phyloP scores from a whole-genome alignment of 2,797 vertebrate genomes.

The Neosilurus mollespiculum region DNA sequence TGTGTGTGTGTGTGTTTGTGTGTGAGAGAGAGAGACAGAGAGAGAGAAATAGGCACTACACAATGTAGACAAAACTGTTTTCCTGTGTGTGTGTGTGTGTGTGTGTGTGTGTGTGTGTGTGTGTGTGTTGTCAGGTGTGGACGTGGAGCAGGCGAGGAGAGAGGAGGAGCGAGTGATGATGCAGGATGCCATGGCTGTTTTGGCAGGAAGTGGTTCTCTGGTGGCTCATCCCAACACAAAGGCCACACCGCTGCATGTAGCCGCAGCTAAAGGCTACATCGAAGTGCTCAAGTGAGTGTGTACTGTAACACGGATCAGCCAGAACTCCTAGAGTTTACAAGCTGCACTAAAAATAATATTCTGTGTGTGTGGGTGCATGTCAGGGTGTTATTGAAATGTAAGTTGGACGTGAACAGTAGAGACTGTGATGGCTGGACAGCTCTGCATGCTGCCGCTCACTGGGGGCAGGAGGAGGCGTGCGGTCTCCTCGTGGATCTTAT shows the following conservation, averaged over 20 bases:
- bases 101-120: too few species aligned
- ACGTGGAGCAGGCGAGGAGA: conserved; percentile 76
- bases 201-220: conserved; percentile 69
- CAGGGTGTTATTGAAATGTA: conserved; percentile 77
- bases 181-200: conserved; percentile 72
- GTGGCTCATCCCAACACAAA: conserved; percentile 80
- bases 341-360: not conserved
- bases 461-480: conserved; percentile 84
- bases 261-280: conserved; percentile 83
- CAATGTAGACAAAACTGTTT: too few species aligned
- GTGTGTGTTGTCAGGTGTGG: conserved; percentile 71
- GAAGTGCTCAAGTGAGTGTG: conserved; percentile 82
- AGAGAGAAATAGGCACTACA: too few species aligned
- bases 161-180: conserved; percentile 83
- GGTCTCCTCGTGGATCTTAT: conserved; percentile 75
- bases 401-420: conserved; percentile 73
- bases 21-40: too few species aligned
- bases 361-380: not conserved
- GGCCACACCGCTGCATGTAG: conserved; percentile 80
- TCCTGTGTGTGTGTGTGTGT: too few species aligned
- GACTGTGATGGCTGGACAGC: conserved; percentile 81
- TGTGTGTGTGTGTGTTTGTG: too few species aligned
- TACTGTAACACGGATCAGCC: not conserved
- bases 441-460: conserved; percentile 82
- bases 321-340: not conserved